Base-by-base conservation (phyloP, 2,888 invertebrate species). In the Thymelicus acteon region DNA sequence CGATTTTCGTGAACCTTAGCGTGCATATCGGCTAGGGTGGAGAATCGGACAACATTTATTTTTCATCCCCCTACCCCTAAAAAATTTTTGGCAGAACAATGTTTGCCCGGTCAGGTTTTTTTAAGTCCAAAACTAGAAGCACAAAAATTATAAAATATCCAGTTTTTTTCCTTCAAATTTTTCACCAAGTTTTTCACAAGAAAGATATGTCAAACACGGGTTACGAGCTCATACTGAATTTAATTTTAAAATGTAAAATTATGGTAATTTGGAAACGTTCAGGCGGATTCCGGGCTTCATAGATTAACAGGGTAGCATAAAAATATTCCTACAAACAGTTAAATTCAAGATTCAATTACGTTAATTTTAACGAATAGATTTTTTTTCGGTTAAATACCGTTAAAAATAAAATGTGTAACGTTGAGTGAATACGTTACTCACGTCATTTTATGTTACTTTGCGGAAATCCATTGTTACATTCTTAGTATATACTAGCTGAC, bases 181-280 rank as follows among this genome's bases (percentile, higher is more conserved):
- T 49, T 8, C 31, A 24, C 13, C 39, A 52, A 15, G 4, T 52
- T 64, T 37, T 63, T 24, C 5, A 49, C 37, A 39, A 39, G 60
- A 60, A 8, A 64, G 64, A 67, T 67, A 44, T 58, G 66, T 60
- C 66, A 60, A 49, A 49, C 47, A 37, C 52, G 64, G 52, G 10
- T 15, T 37, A 4, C 39, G 60, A 31, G 48, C 37, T 67, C 60
- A 67, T 39, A 47, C 58, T 5, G 47, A 67, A 60, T 67, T 67
- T 67, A 67, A 67, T 67, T 67, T 67, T 67, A 67, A 60, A 67
- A 67, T 67, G 66, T 47, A 67, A 67, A 67, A 67, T 67, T 67
- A 67, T 67, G 66, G 58, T 67, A 67, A 67, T 67, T 48, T 47
- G 31, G 31, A 31, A 31, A 58, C 66, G 66, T 47, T 57, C 66